Conservation (phyloP, 2,888 invertebrate species). For the Neocrepidodera transversa region DNA sequence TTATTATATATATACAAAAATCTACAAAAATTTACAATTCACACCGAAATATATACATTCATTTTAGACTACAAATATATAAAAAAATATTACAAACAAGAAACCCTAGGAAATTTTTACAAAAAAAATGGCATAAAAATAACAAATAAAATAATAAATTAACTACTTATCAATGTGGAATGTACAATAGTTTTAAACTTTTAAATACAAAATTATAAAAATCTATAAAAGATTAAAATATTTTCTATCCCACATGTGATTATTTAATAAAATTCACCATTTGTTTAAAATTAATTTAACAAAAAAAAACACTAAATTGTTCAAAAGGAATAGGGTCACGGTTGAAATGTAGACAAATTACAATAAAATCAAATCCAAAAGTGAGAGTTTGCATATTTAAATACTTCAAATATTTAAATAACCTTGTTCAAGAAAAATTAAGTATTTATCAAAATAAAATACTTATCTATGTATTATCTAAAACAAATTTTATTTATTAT, state of each 20-base stretch:
- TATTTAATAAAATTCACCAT: conserved; percentile 7
- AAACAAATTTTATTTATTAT: too few relatives aligned
- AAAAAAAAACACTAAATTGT: not conserved
- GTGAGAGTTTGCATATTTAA: conserved; percentile 30
- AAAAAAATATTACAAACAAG: conserved; percentile 21
- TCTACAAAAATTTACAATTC: conserved; percentile 31
- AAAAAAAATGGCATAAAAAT: conserved; percentile 9
- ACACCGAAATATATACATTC: conserved; percentile 35
- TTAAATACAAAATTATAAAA: not conserved
- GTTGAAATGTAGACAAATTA: conserved; percentile 31
- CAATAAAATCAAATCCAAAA: conserved; percentile 31
- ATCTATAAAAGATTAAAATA: too few relatives aligned
- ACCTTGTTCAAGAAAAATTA: too few relatives aligned
- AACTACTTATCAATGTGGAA: not conserved
- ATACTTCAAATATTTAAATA: not conserved
- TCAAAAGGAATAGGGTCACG: conserved; percentile 6
- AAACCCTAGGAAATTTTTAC: conserved; percentile 6
- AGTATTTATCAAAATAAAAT: too few relatives aligned
- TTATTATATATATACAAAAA: conserved; percentile 41
- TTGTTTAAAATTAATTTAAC: not conserved
- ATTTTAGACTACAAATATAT: conserved; percentile 2
- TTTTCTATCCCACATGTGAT: too few relatives aligned
- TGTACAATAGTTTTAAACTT: not conserved
- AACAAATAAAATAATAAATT: conserved; percentile 17
- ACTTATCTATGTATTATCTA: too few relatives aligned